A percentile compares a stretch with the other conserved stretches of the same genome.
These are phyloP conservation scores for Neuroscelio doddi DNA, from an alignment of 2,888 invertebrate species.

Conservation along the genomic window DNA sequence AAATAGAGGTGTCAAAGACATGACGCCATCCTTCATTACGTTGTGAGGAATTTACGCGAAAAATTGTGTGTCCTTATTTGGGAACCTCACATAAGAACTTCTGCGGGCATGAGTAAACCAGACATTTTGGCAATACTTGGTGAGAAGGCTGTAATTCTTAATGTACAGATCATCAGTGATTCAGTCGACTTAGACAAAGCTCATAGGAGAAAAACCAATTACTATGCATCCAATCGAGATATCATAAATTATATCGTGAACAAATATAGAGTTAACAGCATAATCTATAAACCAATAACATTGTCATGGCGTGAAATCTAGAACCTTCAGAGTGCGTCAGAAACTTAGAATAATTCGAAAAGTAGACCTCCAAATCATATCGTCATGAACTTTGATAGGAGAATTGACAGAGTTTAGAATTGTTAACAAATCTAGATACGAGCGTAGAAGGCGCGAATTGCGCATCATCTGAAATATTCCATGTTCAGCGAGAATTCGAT, in stretches of 20 bases:
- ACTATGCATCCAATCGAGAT: slow-evolving; percentile 47
- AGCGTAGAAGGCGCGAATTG: too few relatives aligned
- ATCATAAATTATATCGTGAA: slow-evolving; percentile 3
- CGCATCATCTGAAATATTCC: too few relatives aligned
- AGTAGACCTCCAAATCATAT: too few relatives aligned
- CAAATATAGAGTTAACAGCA: not conserved
- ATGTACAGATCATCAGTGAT: slow-evolving; percentile 63
- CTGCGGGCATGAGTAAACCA: slow-evolving; percentile 56
- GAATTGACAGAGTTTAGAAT: too few relatives aligned
- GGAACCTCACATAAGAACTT: slow-evolving; percentile 52
- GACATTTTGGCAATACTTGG: slow-evolving; percentile 56
- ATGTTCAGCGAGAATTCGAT: too few relatives aligned
- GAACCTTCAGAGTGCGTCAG: slow-evolving; percentile 25
- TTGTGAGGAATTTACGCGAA: slow-evolving; percentile 10
- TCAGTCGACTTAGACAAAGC: slow-evolving; percentile 22
- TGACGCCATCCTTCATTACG: slow-evolving; percentile 48
- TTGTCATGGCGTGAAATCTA: slow-evolving; percentile 42
- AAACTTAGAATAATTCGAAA: too few relatives aligned
- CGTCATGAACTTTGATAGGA: too few relatives aligned
- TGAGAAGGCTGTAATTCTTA: slow-evolving; percentile 52
- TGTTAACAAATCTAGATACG: too few relatives aligned
- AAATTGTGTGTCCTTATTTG: slow-evolving; percentile 26
- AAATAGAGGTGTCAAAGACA: slow-evolving; percentile 59
- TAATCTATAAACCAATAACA: slow-evolving; percentile 17
- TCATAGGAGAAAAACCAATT: slow-evolving; percentile 51